Base-by-base conservation (phyloP, 2,113 vertebrate species). In the Gallinago media region DNA sequence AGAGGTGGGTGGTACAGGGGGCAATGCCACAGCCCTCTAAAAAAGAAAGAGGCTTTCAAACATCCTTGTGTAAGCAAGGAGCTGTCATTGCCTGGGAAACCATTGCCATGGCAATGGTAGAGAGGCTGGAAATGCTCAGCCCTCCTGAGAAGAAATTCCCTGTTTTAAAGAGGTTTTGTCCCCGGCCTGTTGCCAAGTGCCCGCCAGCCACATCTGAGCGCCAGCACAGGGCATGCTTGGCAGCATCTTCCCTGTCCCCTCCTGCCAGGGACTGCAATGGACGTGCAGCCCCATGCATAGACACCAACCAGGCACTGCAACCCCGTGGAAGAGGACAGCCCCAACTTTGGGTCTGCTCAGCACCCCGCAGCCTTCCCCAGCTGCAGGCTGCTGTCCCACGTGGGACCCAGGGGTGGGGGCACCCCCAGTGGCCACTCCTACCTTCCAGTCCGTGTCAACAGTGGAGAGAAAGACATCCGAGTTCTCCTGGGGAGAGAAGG, bases 401-500 rank as follows among this genome's bases (percentile, higher is more conserved):
- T 1, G 4, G 58, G 26, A 50, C 87, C 61, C 59, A 2, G 56
- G 46, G 22, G 31, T 61, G 18, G 66, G 40, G 4, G 17, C 81
- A 85, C 52, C 9, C 50, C 34, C 34, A 5, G 0, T 2, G 38
- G 52, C 77, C 14, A 12, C 15, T 72, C 98, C 66, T 99, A 99
- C 99, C 99, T 99, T 99, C 99, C 99, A 99, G 89, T 99, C 99
- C 2, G 93, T 96, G 96, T 98, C 98, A 72, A 98, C 98, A 5
- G 95, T 16, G 2, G 98, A 97, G 91, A 99, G 98, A 97, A 99
- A 99, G 92, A 98, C 97, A 15, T 99, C 99, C 0, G 98, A 98
- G 96, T 98, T 99, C 63, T 99, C 99, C 99, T 99, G 97, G 20
- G 87, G 68, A 86, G 72, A 94, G 75, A 88, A 87, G 40, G 91